Evolutionary conservation across 2,113 vertebrate species (phyloP), one percentile per base, ranked within the genome.

Genomic region (Procavia capensis): DNA sequence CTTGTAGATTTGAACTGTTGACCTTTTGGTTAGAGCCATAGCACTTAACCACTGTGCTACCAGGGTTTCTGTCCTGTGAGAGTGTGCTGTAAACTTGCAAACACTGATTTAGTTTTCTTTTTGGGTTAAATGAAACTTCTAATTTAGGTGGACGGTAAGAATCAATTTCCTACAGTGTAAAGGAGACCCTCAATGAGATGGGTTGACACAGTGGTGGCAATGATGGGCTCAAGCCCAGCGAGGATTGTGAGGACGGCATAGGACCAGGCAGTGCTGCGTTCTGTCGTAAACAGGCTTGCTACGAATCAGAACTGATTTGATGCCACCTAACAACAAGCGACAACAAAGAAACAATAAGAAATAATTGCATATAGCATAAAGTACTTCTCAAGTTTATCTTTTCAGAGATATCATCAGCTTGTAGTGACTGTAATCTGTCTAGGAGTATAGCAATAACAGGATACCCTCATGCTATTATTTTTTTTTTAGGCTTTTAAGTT

Each of bases 351-450:
- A 54, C 50, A 54, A 25, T 59, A 84, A 91, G 27, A 72, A 78
- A 80, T 39, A 50, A 41, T 70, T 92, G 88, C 16, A 34, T 91
- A 76, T 2, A 92, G 13, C 22, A 34, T 93, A 59, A 83, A 75
- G 43, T n/a, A 0, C 94, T 96, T 85, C 29, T 96, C 93, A 90
- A 34, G 39, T 24, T 96, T 93, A 59, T 72, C 11, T 34, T 76
- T 88, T 85, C 91, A 78, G 84, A 88, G 25, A 54, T 90, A 85
- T 96, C 66, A 86, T 61, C 16, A 89, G 8, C n/a, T 81, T 34
- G 82, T 22, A 50, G 13, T 70, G 34, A 90, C 24, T 92, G 5
- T 82, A 29, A 16, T 64, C 0, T 86, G 84, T 61, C 27, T 75
- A 45, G 68, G 86, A 31, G 9, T 47, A 2, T 5, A 83, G 54